These are phyloP conservation scores for Thereva unica DNA, from an alignment of 2,888 invertebrate genomes.

Conservation along the genomic window DNA sequence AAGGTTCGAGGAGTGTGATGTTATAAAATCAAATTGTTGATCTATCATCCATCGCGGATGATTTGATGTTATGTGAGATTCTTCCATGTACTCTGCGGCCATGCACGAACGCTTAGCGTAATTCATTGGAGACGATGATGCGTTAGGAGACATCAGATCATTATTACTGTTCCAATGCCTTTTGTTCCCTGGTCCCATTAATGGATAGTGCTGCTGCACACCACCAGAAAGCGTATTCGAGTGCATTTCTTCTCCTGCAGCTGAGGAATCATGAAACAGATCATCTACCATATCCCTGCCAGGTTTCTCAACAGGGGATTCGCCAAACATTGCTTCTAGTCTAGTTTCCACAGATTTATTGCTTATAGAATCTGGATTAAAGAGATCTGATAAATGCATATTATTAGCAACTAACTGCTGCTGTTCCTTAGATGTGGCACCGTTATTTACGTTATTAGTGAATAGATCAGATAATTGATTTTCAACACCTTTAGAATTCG, in stretches of 20 bases:
- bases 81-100: conserved; percentile 39
- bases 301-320: conserved; percentile 53
- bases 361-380: conserved; percentile 44
- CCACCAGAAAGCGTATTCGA: conserved; percentile 5
- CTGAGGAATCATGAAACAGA: conserved; percentile 52
- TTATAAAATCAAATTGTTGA: conserved; percentile 32
- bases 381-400: conserved; percentile 34
- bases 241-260: conserved; percentile 15
- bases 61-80: conserved; percentile 38
- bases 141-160: conserved; percentile 43
- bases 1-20: conserved; percentile 10
- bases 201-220: conserved; percentile 32
- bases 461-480: conserved; percentile 36
- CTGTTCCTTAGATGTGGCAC: conserved; percentile 39
- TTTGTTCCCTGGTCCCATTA: conserved; percentile 40
- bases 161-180: conserved; percentile 39
- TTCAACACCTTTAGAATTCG: conserved; percentile 37
- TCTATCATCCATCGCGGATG: conserved; percentile 38
- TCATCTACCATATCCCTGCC: conserved; percentile 55
- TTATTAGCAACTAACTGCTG: conserved; percentile 41
- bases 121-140: conserved; percentile 41
- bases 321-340: conserved; percentile 58
- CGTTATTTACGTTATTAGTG: conserved; percentile 2
- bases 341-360: conserved; percentile 57
- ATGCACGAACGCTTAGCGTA: conserved; percentile 43